A percentile compares a stretch with the other conserved stretches of the same genome.
Evolutionary conservation across 2,888 invertebrate genomes (phyloP).

Genomic region (Orthosia cruda): DNA sequence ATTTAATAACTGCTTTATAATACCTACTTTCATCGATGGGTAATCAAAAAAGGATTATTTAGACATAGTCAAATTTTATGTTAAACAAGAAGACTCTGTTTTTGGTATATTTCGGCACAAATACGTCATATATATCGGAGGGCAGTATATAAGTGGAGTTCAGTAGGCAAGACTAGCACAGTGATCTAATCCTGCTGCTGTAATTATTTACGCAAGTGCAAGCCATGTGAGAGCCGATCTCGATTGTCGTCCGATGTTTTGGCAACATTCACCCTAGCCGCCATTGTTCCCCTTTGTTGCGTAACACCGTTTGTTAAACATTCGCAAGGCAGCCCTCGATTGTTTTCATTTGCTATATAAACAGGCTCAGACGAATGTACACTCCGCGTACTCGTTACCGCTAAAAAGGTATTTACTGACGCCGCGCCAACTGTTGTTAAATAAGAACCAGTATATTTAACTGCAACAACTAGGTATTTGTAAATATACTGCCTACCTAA

Average conservation of each 20-base stretch:
- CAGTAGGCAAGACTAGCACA: constrained; percentile 17
- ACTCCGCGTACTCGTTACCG: constrained; percentile 35
- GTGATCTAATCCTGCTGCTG: constrained; percentile 69
- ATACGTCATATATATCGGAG: background rate
- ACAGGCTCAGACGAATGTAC: constrained; percentile 72
- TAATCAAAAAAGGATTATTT: too few species aligned
- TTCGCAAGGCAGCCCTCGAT: constrained; percentile 79
- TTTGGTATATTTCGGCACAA: background rate
- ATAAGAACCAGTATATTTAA: constrained; percentile 24
- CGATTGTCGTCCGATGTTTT: constrained; percentile 84
- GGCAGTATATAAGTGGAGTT: background rate
- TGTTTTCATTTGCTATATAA: constrained; percentile 85
- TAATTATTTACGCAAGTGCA: constrained; percentile 70
- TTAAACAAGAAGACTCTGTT: background rate
- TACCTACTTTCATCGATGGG: too few species aligned
- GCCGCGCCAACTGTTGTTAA: constrained; percentile 31
- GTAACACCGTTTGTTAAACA: constrained; percentile 89
- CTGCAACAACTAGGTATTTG: constrained; percentile 1
- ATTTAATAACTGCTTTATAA: too few species aligned
- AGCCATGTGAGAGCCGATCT: constrained; percentile 67
- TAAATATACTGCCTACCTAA: background rate
- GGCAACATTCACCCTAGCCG: constrained; percentile 82
- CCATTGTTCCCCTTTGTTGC: constrained; percentile 88
- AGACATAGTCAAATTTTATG: too few species aligned
- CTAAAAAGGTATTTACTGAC: constrained; percentile 46